Percentiles rank a stretch among this genome's conserved stretches.
phyloP scores from a whole-genome alignment of 2,797 vertebrate species.

The Fundulus diaphanus region DNA sequence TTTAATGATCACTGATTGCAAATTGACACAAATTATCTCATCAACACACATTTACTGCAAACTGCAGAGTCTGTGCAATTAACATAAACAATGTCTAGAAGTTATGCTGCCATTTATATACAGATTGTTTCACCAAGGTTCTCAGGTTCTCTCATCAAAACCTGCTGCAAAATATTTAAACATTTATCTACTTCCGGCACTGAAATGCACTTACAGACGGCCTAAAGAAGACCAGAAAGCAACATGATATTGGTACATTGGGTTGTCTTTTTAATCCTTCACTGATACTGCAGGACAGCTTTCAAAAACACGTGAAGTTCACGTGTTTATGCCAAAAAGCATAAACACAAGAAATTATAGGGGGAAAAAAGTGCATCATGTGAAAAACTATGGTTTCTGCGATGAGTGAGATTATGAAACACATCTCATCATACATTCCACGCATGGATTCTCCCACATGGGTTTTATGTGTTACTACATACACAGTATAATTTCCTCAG shows the following conservation, averaged over 20 bases:
- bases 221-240: background rate
- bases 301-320: background rate
- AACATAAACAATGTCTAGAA: constrained; percentile 2
- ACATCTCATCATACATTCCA: background rate
- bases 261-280: background rate
- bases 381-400: background rate
- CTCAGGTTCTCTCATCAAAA: background rate
- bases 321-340: background rate
- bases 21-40: constrained; percentile 5
- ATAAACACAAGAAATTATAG: background rate
- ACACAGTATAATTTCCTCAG: background rate
- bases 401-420: background rate
- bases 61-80: constrained; percentile 1
- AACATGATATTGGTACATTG: background rate
- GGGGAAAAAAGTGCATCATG: background rate
- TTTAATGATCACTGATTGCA: constrained; percentile 10
- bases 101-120: background rate
- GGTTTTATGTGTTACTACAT: background rate
- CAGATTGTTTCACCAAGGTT: constrained; percentile 7
- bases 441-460: background rate
- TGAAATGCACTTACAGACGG: background rate
- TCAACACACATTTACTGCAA: background rate
- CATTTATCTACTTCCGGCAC: background rate
- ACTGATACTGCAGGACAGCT: background rate
- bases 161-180: background rate